These are phyloP conservation scores for Drosophila birchii DNA, from an alignment of 2,888 invertebrate species.

Conservation along the genomic window DNA sequence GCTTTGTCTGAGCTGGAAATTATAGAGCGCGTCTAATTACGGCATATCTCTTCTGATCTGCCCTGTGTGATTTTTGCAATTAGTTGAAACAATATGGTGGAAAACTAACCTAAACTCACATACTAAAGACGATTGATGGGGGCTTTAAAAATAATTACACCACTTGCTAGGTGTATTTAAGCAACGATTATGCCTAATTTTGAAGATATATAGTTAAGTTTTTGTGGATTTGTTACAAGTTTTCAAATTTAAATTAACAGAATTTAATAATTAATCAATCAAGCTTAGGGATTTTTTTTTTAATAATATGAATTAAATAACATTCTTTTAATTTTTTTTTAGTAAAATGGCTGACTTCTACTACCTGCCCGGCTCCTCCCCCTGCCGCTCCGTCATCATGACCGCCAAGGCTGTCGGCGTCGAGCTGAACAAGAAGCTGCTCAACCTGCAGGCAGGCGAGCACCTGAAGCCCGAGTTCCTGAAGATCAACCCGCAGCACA, in stretches of 20 bases:
- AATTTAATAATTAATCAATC: too few relatives aligned
- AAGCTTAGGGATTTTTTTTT: not conserved
- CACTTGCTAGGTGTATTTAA: not conserved
- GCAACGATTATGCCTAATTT: not conserved
- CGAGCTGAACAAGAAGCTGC: slow-evolving; percentile 87
- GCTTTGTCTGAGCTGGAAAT: slow-evolving; percentile 28
- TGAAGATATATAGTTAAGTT: not conserved
- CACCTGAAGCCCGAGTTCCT: slow-evolving; percentile 89
- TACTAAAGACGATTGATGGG: not conserved
- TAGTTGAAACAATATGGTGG: not conserved
- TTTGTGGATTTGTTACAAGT: not conserved
- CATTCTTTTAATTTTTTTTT: slow-evolving; percentile 13
- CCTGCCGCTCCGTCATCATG: slow-evolving; percentile 88
- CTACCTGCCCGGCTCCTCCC: slow-evolving; percentile 87
- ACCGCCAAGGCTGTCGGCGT: slow-evolving; percentile 88
- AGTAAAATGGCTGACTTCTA: slow-evolving; percentile 87
- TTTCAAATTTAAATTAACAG: not conserved
- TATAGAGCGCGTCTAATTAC: slow-evolving; percentile 46
- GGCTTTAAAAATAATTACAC: not conserved
- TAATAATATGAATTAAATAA: too few relatives aligned
- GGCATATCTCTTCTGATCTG: slow-evolving; percentile 19
- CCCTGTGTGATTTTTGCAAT: slow-evolving; percentile 14
- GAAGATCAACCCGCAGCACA: slow-evolving; percentile 93
- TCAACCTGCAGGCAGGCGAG: slow-evolving; percentile 88
- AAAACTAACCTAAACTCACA: not conserved